Conservation (phyloP, 2,113 vertebrate species). For the Pipa parva region DNA sequence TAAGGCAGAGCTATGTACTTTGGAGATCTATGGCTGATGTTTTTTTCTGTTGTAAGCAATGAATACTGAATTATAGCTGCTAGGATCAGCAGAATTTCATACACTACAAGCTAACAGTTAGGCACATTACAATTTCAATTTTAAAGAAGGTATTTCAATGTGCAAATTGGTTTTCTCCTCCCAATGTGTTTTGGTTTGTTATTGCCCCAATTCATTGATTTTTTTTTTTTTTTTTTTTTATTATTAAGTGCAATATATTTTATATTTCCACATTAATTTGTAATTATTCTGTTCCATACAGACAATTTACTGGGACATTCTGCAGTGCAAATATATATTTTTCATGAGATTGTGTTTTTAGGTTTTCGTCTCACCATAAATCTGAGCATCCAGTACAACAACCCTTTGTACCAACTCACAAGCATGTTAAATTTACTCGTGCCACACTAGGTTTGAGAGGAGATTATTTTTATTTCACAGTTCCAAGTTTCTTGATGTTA, state of each 20-base stretch:
- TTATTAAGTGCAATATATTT: conserved; percentile 23
- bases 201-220: conserved; percentile 35
- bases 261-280: background rate
- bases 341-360: too few relatives aligned
- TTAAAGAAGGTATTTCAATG: conserved; percentile 52
- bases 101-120: conserved; percentile 55
- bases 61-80: conserved; percentile 42
- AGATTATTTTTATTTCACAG: conserved; percentile 79
- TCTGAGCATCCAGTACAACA: background rate
- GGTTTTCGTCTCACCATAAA: background rate
- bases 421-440: conserved; percentile 52
- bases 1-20: conserved; percentile 16
- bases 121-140: conserved; percentile 70
- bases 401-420: conserved; percentile 48
- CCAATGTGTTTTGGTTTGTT: conserved; percentile 47
- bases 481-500: conserved; percentile 41
- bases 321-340: conserved; percentile 44
- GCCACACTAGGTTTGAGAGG: conserved; percentile 62
- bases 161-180: conserved; percentile 50
- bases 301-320: conserved; percentile 1
- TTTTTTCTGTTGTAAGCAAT: conserved; percentile 4
- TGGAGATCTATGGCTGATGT: conserved; percentile 11
- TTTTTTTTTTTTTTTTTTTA: background rate
- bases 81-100: conserved; percentile 46
- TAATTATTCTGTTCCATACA: background rate